Evolutionary conservation across 2,888 invertebrate genomes (phyloP).

Genomic region (Philereme vetulata): DNA sequence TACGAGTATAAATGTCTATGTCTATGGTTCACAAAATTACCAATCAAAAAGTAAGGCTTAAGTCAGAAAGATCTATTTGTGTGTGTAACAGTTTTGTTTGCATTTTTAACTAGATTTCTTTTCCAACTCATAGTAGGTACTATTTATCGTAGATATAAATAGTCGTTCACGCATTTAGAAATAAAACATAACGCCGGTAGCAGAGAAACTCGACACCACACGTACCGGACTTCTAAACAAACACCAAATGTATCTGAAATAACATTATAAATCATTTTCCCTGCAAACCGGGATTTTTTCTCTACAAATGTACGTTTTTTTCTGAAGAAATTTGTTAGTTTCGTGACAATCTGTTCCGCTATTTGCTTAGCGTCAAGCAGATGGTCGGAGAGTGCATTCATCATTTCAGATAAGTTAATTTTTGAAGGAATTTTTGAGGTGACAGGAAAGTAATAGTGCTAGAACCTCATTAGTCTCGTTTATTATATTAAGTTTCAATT

Average conservation of each 20-base stretch:
- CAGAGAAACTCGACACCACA: conserved; percentile 61
- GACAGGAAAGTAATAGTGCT: conserved; percentile 58
- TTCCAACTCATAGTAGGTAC: not conserved
- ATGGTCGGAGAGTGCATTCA: conserved; percentile 66
- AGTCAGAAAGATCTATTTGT: too few species aligned
- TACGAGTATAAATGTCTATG: too few species aligned
- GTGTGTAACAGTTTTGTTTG: too few species aligned
- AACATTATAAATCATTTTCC: conserved; percentile 80
- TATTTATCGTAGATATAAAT: conserved; percentile 2
- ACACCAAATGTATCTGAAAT: conserved; percentile 79
- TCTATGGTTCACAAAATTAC: too few species aligned
- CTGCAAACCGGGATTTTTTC: conserved; percentile 61
- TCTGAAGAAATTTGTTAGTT: conserved; percentile 76
- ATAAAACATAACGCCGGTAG: conserved; percentile 53
- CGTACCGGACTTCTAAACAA: conserved; percentile 60
- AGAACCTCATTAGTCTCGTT: conserved; percentile 46
- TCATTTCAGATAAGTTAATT: conserved; percentile 71
- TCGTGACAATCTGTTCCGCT: conserved; percentile 82
- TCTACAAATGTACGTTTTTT: conserved; percentile 54
- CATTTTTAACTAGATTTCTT: too few species aligned
- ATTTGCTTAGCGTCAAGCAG: conserved; percentile 81
- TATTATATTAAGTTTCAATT: too few species aligned
- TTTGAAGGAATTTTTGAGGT: conserved; percentile 55
- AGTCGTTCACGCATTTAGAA: conserved; percentile 44
- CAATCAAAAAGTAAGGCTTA: too few species aligned